A percentile compares a stretch with the other conserved stretches of the same genome.
Evolutionary conservation across 1,140 invertebrate genomes (phyloP).

Genomic region (Papilio aristodemus): DNA sequence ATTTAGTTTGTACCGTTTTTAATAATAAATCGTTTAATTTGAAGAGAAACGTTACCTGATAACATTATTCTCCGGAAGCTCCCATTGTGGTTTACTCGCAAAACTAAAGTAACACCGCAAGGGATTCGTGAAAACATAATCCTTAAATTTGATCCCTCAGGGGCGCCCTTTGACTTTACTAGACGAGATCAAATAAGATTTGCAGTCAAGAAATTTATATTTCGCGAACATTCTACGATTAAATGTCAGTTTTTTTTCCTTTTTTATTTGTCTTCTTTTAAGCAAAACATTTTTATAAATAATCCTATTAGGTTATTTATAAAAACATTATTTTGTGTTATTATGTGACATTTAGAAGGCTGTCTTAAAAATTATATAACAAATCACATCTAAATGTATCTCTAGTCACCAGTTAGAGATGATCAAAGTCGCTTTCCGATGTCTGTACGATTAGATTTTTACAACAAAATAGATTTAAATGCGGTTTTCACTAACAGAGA

Average conservation of each 20-base stretch:
- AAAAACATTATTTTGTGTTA: too few species aligned
- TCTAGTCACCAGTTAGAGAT: too few species aligned
- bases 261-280: too few species aligned
- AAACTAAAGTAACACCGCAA: constrained; percentile 15
- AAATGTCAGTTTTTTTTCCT: not conserved
- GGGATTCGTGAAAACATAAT: constrained; percentile 9
- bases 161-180: constrained; percentile 6
- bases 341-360: too few species aligned
- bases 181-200: constrained; percentile 2
- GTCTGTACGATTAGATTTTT: too few species aligned
- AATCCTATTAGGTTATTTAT: too few species aligned
- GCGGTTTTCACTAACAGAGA: too few species aligned
- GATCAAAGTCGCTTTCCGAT: too few species aligned
- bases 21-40: constrained; percentile 7
- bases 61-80: not conserved
- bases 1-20: not conserved
- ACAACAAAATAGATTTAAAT: too few species aligned
- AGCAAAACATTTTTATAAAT: too few species aligned
- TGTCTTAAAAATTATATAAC: too few species aligned
- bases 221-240: not conserved
- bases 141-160: constrained; percentile 15
- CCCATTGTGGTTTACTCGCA: not conserved
- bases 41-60: not conserved
- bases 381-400: too few species aligned
- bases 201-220: not conserved